Conservation (phyloP, 2,113 vertebrate genomes). For the Actinemys pallida region DNA sequence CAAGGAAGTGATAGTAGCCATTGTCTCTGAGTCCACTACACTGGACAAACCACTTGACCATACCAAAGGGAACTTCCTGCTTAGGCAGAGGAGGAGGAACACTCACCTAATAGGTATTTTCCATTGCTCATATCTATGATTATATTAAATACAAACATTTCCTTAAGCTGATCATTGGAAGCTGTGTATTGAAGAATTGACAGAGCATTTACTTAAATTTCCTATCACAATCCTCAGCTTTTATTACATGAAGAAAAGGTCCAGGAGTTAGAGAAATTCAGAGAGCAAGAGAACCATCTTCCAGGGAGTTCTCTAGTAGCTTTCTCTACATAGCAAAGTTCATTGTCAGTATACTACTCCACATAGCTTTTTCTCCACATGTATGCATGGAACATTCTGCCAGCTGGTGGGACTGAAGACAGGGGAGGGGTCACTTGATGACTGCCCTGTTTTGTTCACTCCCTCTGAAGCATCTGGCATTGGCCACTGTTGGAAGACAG, state of each 20-base stretch:
- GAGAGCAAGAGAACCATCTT: background rate
- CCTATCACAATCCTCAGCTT: background rate
- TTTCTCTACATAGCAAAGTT: background rate
- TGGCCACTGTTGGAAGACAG: background rate
- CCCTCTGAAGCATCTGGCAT: background rate
- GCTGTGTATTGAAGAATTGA: too few relatives aligned
- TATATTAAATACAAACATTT: too few relatives aligned
- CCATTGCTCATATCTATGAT: too few relatives aligned
- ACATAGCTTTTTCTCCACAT: background rate
- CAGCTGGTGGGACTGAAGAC: background rate
- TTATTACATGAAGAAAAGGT: background rate
- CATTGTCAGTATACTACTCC: background rate
- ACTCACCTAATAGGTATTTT: too few relatives aligned
- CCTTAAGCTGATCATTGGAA: background rate
- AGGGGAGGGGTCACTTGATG: too few relatives aligned
- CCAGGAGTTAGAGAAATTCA: background rate
- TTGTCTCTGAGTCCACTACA: too few relatives aligned
- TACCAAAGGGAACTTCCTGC: too few relatives aligned
- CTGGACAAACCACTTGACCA: too few relatives aligned
- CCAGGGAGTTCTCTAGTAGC: background rate
- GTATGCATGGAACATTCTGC: background rate
- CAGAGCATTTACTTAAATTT: background rate
- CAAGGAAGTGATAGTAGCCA: too few relatives aligned
- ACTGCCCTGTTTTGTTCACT: background rate
- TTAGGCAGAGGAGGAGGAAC: too few relatives aligned